Evolutionary conservation across 2,888 invertebrate genomes (phyloP).

Genomic region (Loripinus fragilis): DNA sequence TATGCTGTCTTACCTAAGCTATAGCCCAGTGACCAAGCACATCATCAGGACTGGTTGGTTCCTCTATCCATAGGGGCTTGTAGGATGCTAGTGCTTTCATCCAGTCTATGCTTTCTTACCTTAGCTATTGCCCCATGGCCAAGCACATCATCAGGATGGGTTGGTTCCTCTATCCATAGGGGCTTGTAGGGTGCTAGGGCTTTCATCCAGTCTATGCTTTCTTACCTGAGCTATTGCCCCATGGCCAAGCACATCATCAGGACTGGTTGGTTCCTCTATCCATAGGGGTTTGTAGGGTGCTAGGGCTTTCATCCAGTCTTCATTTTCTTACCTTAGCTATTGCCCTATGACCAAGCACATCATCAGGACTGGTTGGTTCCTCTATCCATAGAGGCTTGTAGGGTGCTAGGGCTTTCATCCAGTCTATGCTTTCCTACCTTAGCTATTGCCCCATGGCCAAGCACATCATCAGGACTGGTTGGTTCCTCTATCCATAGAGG

Average conservation of each 20-base stretch:
- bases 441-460: constrained; percentile 93
- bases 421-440: constrained; percentile 88
- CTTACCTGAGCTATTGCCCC: constrained; percentile 90
- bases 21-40: constrained; percentile 93
- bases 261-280: constrained; percentile 97
- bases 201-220: constrained; percentile 92
- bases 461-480: constrained; percentile 94
- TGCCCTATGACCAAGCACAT: constrained; percentile 92
- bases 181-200: constrained; percentile 89
- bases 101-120: constrained; percentile 90
- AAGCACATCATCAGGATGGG: constrained; percentile 94
- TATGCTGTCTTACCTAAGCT: constrained; percentile 88
- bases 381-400: constrained; percentile 93
- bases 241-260: constrained; percentile 95
- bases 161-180: constrained; percentile 96
- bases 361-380: constrained; percentile 96
- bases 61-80: constrained; percentile 94
- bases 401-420: constrained; percentile 91
- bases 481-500: constrained; percentile 96
- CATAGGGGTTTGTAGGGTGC: constrained; percentile 90
- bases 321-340: constrained; percentile 91
- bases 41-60: constrained; percentile 96
- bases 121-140: constrained; percentile 92
- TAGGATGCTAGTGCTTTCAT: constrained; percentile 90
- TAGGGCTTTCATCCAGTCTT: constrained; percentile 91